These are phyloP conservation scores for Epizoanthus rinbou DNA, from an alignment of 92 coral and sea anemone species.

Conservation along the genomic window DNA sequence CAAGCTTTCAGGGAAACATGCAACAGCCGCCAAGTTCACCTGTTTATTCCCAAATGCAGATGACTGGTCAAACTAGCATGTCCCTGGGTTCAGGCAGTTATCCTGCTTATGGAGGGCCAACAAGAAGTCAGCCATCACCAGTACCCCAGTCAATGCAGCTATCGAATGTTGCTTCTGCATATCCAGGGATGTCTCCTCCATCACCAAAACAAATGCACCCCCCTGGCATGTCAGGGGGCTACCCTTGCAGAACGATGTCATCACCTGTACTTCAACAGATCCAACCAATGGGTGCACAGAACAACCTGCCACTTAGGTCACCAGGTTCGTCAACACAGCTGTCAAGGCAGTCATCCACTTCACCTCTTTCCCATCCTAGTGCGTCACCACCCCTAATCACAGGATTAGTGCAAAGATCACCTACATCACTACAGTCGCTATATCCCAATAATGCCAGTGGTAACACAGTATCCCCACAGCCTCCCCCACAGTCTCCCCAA, in stretches of 20 bases:
- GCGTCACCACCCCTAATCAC: conserved; percentile 43
- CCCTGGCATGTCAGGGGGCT: not conserved
- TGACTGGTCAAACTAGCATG: conserved; percentile 30
- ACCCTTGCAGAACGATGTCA: conserved; percentile 14
- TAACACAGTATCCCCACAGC: conserved; percentile 14
- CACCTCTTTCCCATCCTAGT: conserved; percentile 55
- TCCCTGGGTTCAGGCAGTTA: conserved; percentile 24
- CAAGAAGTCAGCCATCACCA: conserved; percentile 31
- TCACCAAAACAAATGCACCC: conserved; percentile 44
- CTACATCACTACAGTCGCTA: conserved; percentile 32
- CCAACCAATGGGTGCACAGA: conserved; percentile 39
- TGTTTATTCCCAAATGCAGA: conserved; percentile 33
- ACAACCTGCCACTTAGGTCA: conserved; percentile 32
- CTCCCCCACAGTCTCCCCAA: conserved; percentile 11
- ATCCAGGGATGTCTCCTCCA: conserved; percentile 39
- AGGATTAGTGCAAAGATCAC: conserved; percentile 47
- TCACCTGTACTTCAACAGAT: conserved; percentile 46
- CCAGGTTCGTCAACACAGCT: conserved; percentile 53
- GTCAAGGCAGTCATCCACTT: conserved; percentile 66
- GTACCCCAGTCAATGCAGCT: conserved; percentile 26
- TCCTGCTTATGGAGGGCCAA: conserved; percentile 25
- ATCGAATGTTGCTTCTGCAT: conserved; percentile 26
- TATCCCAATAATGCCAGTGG: conserved; percentile 11
- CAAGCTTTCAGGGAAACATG: conserved; percentile 25
- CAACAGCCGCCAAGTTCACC: conserved; percentile 38